Conservation (phyloP, 2,797 vertebrate genomes). For the Sebastes nivosus region DNA sequence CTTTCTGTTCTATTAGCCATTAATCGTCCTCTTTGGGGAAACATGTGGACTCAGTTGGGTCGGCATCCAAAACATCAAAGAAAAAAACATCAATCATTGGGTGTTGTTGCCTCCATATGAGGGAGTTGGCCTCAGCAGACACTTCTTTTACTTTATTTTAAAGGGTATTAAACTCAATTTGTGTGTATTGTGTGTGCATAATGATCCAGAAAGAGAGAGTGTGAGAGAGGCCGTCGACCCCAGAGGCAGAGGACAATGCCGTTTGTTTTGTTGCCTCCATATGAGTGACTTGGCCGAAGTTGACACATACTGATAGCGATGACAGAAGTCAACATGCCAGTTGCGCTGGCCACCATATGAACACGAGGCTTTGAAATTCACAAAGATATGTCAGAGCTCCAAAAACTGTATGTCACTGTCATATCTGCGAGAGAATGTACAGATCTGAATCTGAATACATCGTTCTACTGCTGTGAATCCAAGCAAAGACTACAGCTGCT, state of each 20-base stretch:
- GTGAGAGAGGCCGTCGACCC: background rate
- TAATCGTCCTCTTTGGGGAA: slow-evolving; percentile 53
- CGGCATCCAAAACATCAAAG: slow-evolving; percentile 73
- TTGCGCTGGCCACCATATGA: slow-evolving; percentile 64
- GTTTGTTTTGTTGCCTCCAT: slow-evolving; percentile 48
- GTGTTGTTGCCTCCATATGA: slow-evolving; percentile 68
- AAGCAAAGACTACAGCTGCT: background rate
- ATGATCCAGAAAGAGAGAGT: background rate
- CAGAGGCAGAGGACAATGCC: background rate
- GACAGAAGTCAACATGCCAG: slow-evolving; percentile 42
- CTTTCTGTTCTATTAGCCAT: slow-evolving; percentile 49
- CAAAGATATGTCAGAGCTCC: slow-evolving; percentile 32
- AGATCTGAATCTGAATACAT: background rate
- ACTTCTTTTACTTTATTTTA: slow-evolving; percentile 15
- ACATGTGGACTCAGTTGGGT: slow-evolving; percentile 62
- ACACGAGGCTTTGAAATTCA: slow-evolving; percentile 48
- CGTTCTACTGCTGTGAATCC: background rate
- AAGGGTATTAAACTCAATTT: background rate
- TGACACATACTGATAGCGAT: slow-evolving; percentile 24
- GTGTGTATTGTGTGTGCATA: background rate
- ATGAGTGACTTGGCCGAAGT: slow-evolving; percentile 54
- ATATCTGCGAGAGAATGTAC: background rate
- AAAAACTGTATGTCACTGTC: slow-evolving; percentile 35
- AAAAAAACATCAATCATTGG: slow-evolving; percentile 15
- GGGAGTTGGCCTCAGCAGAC: slow-evolving; percentile 46